Evolutionary conservation across 1,140 invertebrate genomes (phyloP).

Genomic region (Lutraria rhynchaena): DNA sequence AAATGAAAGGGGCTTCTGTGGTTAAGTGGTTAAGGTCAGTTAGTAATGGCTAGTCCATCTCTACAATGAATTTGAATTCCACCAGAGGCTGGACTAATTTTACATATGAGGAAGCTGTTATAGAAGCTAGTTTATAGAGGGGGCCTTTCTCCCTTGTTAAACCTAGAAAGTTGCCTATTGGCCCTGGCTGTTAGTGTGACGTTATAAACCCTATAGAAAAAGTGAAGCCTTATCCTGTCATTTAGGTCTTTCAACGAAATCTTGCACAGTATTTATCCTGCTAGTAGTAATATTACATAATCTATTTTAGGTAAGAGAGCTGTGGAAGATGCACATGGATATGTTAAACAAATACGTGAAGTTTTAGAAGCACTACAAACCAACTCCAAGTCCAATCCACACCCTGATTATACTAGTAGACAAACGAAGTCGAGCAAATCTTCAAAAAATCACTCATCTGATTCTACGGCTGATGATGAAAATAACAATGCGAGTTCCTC

Average conservation of each 20-base stretch:
- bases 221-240: neutral
- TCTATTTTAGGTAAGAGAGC: conserved; percentile 52
- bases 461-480: neutral
- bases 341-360: conserved; percentile 62
- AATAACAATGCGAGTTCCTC: neutral
- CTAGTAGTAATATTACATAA: neutral
- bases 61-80: too few species aligned
- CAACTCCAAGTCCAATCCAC: neutral
- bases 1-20: too few species aligned
- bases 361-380: conserved; percentile 15
- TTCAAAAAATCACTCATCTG: neutral
- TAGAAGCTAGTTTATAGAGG: too few species aligned
- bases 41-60: too few species aligned
- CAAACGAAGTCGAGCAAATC: neutral
- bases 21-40: too few species aligned
- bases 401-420: neutral
- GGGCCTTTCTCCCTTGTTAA: too few species aligned
- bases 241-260: too few species aligned
- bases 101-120: too few species aligned
- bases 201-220: neutral
- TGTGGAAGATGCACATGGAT: conserved; percentile 60
- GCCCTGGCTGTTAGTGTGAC: neutral
- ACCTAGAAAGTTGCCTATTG: too few species aligned
- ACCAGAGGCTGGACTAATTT: too few species aligned
- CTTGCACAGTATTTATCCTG: neutral